Base-by-base conservation (phyloP, 2,888 invertebrate genomes). In the Apodemia duryi region DNA sequence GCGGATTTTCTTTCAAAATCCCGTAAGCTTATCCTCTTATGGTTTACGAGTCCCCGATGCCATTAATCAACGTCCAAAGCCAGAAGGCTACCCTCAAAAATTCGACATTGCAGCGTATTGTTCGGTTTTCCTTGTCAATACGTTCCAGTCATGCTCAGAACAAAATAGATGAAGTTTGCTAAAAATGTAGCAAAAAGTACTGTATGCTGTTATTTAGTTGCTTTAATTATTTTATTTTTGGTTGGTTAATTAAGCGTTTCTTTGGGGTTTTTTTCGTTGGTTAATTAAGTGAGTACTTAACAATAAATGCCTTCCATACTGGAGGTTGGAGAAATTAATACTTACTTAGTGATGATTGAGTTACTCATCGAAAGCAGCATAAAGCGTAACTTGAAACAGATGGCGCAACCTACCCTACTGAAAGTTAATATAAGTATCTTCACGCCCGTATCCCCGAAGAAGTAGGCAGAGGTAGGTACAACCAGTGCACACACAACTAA, bases 11-110 rank as follows among this genome's bases (percentile, higher is more conserved):
- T 65, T 65, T 65, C 51, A 51, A 64, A 61, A 29, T 61, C 61
- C 49, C 29, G 62, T 49, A 57, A 57, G 57, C 61, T 64, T 64
- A 64, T 52, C 63, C 63, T 62, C 62, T 62, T 62, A 62, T 49
- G 43, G 62, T 43, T 57, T 57, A 13, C 57, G 57, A 64, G 75
- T 75, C 75, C 29, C 63, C 46, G 49, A 62, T 10, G 62, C 65
- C 82, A 85, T 86, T 84, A 82, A 86, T 86, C 86, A 83, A 74
- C 73, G 81, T 82, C 82, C 72, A 68, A 77, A 80, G 80, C 79
- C 80, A 79, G 79, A 76, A 79, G 79, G 81, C 74, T 77, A 76
- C 77, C 81, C 81, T 85, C 84, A 65, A 86, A 88, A 87, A 86
- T 85, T 86, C 79, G 81, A 79, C 74, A 70, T 73, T 81, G 78